Conservation (phyloP, 2,797 vertebrate genomes). For the Trichosurus vulpecula region DNA sequence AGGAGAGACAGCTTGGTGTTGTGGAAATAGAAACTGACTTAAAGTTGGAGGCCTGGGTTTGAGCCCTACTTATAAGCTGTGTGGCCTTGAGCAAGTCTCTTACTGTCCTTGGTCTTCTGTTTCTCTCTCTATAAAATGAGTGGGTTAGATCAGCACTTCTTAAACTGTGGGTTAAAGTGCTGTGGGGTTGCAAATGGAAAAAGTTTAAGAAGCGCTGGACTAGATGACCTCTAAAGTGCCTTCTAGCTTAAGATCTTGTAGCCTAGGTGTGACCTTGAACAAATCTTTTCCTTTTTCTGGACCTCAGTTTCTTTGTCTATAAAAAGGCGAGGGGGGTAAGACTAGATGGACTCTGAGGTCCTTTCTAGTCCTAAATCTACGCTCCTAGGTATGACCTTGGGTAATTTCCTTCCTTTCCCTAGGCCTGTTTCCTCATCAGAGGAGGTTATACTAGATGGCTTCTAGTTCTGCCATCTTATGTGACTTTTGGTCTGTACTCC, state of each 20-base stretch:
- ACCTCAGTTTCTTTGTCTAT: neutral
- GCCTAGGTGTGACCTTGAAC: neutral
- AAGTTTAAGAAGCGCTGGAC: neutral
- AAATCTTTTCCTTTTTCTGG: neutral
- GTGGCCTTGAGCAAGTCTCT: neutral
- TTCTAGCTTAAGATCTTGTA: neutral
- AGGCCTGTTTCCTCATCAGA: neutral
- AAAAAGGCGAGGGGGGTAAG: neutral
- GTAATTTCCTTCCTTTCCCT: neutral
- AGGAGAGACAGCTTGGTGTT: neutral
- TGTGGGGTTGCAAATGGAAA: too few relatives aligned
- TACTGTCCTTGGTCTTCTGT: neutral
- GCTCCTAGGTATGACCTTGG: neutral
- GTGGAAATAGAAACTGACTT: neutral
- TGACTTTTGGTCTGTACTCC: neutral
- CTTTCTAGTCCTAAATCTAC: neutral
- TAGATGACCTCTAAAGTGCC: neutral
- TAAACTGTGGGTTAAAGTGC: too few relatives aligned
- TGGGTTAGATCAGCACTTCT: too few relatives aligned
- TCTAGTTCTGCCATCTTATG: neutral
- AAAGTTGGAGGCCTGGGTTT: neutral
- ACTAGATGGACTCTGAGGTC: neutral
- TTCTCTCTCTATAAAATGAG: neutral
- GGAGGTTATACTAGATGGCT: neutral
- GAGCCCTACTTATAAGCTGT: neutral